These are phyloP conservation scores for Entelurus aequoreus DNA, from an alignment of 2,113 vertebrate genomes.

Conservation along the genomic window DNA sequence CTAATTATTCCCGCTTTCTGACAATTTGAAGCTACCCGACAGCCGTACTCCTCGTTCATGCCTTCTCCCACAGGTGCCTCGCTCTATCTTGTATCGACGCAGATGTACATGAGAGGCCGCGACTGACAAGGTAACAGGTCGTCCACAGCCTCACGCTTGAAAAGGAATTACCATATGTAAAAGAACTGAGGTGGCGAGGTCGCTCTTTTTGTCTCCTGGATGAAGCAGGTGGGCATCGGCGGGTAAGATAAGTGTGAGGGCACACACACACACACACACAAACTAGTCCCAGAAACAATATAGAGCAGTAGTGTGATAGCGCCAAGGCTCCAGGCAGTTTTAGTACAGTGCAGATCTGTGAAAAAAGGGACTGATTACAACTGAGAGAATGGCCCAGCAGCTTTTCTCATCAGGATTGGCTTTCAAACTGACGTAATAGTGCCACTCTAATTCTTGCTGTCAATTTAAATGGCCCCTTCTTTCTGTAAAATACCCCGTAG, in stretches of 20 bases:
- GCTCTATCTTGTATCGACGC: conserved; percentile 37
- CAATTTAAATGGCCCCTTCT: neutral
- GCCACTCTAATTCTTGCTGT: conserved; percentile 19
- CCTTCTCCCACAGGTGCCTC: conserved; percentile 48
- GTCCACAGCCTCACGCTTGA: conserved; percentile 31
- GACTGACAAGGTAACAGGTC: conserved; percentile 54
- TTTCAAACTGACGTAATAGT: conserved; percentile 43
- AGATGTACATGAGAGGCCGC: conserved; percentile 50
- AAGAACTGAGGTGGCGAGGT: conserved; percentile 53
- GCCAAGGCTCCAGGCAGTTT: conserved; percentile 31
- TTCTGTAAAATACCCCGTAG: neutral
- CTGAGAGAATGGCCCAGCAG: conserved; percentile 39
- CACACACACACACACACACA: conserved; percentile 17
- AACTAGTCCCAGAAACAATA: neutral
- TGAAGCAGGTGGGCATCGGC: conserved; percentile 45
- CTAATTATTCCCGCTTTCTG: conserved; percentile 28
- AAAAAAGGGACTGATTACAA: conserved; percentile 48
- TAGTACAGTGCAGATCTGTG: conserved; percentile 18
- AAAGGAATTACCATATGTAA: conserved; percentile 66
- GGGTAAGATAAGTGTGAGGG: conserved; percentile 45
- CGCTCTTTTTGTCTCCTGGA: conserved; percentile 47
- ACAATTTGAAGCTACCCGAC: neutral
- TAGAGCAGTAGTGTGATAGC: conserved; percentile 2
- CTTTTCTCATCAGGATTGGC: conserved; percentile 60
- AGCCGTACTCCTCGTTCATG: conserved; percentile 14